Base-by-base conservation (phyloP, 2,797 vertebrate species). In the Euthynnus affinis region DNA sequence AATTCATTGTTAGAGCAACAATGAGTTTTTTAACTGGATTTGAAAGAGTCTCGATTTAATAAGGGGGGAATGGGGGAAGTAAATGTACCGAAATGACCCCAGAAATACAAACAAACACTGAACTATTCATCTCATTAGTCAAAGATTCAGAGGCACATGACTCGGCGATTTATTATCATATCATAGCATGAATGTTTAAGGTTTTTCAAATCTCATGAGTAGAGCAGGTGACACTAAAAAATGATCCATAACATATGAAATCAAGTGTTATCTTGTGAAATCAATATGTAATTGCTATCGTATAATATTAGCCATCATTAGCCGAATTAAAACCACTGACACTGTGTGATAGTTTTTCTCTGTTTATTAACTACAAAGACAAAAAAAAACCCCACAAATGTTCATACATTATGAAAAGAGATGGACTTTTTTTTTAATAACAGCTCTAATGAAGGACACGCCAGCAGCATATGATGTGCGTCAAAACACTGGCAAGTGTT, bases 101-200 rank as follows among this genome's bases (percentile, higher is more conserved):
- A 1, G 3, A 37, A 37, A 7, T 14, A 13, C 53, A 27, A 20
- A 37, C 13, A 1, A 23, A 52, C 64, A 23, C 29, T 48, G 6
- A 51, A 15, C n/a, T 20, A 17, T 3, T n/a, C n/a, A 20, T 12
- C 5, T 12, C 51, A 48, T 48, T 7, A 42, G 29, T 32, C 1
- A 5, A 67, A 78, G 37, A 20, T 4, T 15, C 32, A 12, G 15
- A 9, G 56, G 64, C 37, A 59, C 71, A 71, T 78, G 80, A 83
- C 44, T 51, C 23, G 5, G 25, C 0, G 3, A 22, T 64, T 53
- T 18, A 13, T 63, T 15, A 51, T 51, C 20, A n/a, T n/a, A n/a
- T n/a, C n/a, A n/a, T 20, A 72, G 71, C 56, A 20, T 32, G 42
- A 75, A 59, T 18, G 10, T 20, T 57, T 55, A 18, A 29, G 25